These are phyloP conservation scores for Nannospalax galili DNA, from an alignment of 2,113 vertebrate genomes.

Conservation along the genomic window DNA sequence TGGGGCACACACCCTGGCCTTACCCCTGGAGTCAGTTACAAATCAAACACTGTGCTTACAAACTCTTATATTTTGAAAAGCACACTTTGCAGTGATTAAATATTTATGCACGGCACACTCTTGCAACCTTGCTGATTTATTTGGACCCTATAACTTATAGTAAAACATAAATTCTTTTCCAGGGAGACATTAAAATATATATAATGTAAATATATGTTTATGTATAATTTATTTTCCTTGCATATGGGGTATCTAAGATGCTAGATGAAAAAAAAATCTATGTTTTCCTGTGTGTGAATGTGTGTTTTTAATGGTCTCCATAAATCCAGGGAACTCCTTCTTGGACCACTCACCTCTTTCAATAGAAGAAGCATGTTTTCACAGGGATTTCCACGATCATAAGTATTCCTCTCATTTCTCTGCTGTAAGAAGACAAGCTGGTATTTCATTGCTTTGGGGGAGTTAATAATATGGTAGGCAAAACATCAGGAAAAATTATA, in stretches of 20 bases:
- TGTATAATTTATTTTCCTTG: conserved; percentile 79
- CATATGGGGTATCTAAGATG: conserved; percentile 78
- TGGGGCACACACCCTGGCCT: conserved; percentile 50
- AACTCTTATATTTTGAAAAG: conserved; percentile 82
- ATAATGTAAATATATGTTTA: background rate
- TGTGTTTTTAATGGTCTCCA: conserved; percentile 84
- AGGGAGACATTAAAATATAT: conserved; percentile 74
- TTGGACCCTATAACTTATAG: conserved; percentile 77
- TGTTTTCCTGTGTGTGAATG: conserved; percentile 85
- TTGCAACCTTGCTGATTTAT: conserved; percentile 82
- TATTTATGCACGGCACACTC: conserved; percentile 75
- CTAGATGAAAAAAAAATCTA: conserved; percentile 83
- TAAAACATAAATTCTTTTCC: conserved; percentile 82
- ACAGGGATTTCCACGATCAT: conserved; percentile 90
- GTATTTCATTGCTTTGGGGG: conserved; percentile 90
- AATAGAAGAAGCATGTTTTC: conserved; percentile 90
- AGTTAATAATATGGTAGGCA: conserved; percentile 92
- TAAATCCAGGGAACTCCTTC: conserved; percentile 87
- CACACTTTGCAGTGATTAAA: conserved; percentile 85
- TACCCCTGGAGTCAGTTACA: conserved; percentile 72
- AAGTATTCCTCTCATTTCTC: conserved; percentile 90
- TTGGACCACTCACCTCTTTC: conserved; percentile 86
- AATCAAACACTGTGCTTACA: conserved; percentile 83
- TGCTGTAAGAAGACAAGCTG: conserved; percentile 88
- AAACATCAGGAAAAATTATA: conserved; percentile 92